These are phyloP conservation scores for Drosophila mimetica DNA, from an alignment of 2,888 invertebrate genomes.

Conservation along the genomic window DNA sequence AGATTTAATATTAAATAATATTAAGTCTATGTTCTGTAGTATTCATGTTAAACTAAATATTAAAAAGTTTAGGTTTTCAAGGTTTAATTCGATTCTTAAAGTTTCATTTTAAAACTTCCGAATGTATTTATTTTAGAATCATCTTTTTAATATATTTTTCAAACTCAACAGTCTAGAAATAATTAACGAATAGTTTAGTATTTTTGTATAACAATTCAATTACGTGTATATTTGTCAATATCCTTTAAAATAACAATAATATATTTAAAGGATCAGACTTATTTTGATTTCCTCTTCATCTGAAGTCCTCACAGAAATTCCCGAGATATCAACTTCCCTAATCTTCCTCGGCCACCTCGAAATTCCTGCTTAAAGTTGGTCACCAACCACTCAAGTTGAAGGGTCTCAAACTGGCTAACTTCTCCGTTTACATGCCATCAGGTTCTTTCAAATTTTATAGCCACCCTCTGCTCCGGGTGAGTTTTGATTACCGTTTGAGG, in stretches of 20 bases:
- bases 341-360: neutral
- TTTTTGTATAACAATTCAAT: too few species aligned
- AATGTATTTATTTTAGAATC: too few species aligned
- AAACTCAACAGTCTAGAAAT: too few species aligned
- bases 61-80: too few species aligned
- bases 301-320: neutral
- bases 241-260: neutral
- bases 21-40: too few species aligned
- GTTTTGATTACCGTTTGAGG: slow-evolving; percentile 56
- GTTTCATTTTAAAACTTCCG: too few species aligned
- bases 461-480: slow-evolving; percentile 43
- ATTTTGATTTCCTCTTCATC: slow-evolving; percentile 5
- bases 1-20: too few species aligned
- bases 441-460: slow-evolving; percentile 47
- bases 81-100: too few species aligned
- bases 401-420: slow-evolving; percentile 8
- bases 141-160: too few species aligned
- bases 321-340: slow-evolving; percentile 4
- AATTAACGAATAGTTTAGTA: too few species aligned
- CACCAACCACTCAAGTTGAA: slow-evolving; percentile 27
- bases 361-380: slow-evolving; percentile 32
- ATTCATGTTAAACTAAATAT: too few species aligned
- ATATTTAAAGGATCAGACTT: neutral
- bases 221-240: too few species aligned
- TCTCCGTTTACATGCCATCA: slow-evolving; percentile 67